Evolutionary conservation across 2,888 invertebrate genomes (phyloP).

Genomic region (Microdon myrmicae): DNA sequence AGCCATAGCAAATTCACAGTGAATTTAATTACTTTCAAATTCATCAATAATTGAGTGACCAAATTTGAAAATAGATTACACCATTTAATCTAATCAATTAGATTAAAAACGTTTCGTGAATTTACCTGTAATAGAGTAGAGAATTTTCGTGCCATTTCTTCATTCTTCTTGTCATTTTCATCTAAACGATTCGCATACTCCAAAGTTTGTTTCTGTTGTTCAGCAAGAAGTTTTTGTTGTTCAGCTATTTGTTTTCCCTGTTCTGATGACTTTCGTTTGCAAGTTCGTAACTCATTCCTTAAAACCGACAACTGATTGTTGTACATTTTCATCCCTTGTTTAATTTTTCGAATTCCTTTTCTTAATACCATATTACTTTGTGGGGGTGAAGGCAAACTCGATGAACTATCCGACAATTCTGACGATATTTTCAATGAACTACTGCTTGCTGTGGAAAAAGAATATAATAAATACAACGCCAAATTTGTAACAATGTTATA

Average conservation of each 20-base stretch:
- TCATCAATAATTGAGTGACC: not conserved
- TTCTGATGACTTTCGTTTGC: constrained; percentile 84
- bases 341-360: constrained; percentile 86
- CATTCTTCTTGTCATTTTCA: constrained; percentile 90
- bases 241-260: constrained; percentile 87
- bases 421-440: constrained; percentile 61
- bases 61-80: not conserved
- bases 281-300: constrained; percentile 81
- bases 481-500: no score
- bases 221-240: constrained; percentile 77
- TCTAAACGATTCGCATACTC: constrained; percentile 87
- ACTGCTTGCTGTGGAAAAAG: constrained; percentile 56
- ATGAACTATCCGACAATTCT: constrained; percentile 62
- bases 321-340: constrained; percentile 89
- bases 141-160: constrained; percentile 88
- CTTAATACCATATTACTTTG: constrained; percentile 88
- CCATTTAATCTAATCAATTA: constrained; percentile 1
- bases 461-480: constrained; percentile 50
- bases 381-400: constrained; percentile 73
- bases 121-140: constrained; percentile 85
- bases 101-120: constrained; percentile 13
- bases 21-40: not conserved
- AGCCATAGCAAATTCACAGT: not conserved
- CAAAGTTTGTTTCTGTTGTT: constrained; percentile 79
- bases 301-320: constrained; percentile 83